Conservation (phyloP, 2,113 vertebrate genomes). For the Sinocyclocheilus maitianheensis region DNA sequence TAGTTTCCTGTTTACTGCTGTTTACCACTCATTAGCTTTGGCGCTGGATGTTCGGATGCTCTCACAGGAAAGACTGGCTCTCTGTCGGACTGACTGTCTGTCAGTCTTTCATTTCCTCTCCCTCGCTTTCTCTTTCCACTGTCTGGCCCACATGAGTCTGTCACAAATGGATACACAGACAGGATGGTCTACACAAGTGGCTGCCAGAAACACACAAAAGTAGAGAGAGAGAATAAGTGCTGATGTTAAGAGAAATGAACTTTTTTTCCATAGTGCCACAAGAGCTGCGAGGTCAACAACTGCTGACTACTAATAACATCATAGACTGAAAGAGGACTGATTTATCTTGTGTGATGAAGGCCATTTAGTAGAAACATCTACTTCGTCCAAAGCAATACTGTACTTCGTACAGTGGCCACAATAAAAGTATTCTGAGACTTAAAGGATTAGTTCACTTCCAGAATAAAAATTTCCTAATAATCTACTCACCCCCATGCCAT, state of each 20-base stretch:
- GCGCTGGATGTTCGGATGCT: slow-evolving; percentile 37
- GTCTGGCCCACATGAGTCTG: slow-evolving; percentile 43
- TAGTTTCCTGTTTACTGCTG: slow-evolving; percentile 58
- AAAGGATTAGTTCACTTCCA: background rate
- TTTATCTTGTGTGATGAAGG: background rate
- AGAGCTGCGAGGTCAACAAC: slow-evolving; percentile 18
- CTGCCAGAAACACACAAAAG: slow-evolving; percentile 12
- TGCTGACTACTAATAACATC: slow-evolving; percentile 7
- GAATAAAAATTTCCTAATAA: too few relatives aligned
- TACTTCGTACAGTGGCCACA: background rate
- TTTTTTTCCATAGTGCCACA: background rate
- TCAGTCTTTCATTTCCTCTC: slow-evolving; percentile 19
- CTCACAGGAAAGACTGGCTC: slow-evolving; percentile 39
- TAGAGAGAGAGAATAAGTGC: slow-evolving; percentile 26
- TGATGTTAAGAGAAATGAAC: slow-evolving; percentile 25
- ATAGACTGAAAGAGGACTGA: slow-evolving; percentile 2
- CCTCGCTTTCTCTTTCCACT: slow-evolving; percentile 28
- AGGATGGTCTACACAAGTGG: slow-evolving; percentile 22
- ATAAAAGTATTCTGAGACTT: background rate
- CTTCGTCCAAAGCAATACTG: background rate
- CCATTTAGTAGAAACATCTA: background rate
- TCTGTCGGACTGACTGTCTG: slow-evolving; percentile 50
- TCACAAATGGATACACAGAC: slow-evolving; percentile 44
- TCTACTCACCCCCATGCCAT: too few relatives aligned
- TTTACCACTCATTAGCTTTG: slow-evolving; percentile 52